These are phyloP conservation scores for Paraescarpia echinospica DNA, from an alignment of 1,140 invertebrate species.

Conservation along the genomic window DNA sequence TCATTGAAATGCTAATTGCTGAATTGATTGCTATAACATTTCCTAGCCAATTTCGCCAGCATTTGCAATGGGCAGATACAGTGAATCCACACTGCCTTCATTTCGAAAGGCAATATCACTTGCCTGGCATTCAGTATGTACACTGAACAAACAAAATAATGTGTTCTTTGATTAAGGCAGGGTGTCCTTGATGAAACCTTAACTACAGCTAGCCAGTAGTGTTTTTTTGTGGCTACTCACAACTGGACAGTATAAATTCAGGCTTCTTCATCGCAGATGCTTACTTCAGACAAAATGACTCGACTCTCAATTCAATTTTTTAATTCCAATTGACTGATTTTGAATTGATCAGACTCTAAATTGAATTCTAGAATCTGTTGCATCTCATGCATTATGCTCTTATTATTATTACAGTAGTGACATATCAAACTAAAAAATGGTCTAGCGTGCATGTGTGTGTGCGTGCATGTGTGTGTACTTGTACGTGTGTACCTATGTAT, in stretches of 20 bases:
- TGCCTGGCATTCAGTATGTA: too few relatives aligned
- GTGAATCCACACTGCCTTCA: neutral
- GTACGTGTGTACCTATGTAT: too few relatives aligned
- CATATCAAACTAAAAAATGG: too few relatives aligned
- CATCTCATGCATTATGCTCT: neutral
- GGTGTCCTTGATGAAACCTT: neutral
- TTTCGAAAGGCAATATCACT: neutral
- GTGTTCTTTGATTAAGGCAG: neutral
- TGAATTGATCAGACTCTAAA: too few relatives aligned
- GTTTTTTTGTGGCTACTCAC: neutral
- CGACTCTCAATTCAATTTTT: neutral
- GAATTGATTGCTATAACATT: neutral
- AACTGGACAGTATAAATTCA: neutral
- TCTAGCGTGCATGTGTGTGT: too few relatives aligned
- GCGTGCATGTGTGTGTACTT: too few relatives aligned
- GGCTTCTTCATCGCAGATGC: neutral
- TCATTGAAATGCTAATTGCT: neutral
- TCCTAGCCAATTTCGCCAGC: neutral
- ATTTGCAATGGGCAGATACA: neutral
- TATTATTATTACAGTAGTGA: neutral
- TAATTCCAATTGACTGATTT: too few relatives aligned
- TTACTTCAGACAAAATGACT: neutral
- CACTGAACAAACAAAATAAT: neutral
- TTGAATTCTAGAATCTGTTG: too few relatives aligned
- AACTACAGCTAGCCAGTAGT: neutral